Percentiles rank a stretch among this genome's conserved stretches.
Conservation (phyloP, 1,140 invertebrate genomes). For the Batillaria attramentaria region DNA sequence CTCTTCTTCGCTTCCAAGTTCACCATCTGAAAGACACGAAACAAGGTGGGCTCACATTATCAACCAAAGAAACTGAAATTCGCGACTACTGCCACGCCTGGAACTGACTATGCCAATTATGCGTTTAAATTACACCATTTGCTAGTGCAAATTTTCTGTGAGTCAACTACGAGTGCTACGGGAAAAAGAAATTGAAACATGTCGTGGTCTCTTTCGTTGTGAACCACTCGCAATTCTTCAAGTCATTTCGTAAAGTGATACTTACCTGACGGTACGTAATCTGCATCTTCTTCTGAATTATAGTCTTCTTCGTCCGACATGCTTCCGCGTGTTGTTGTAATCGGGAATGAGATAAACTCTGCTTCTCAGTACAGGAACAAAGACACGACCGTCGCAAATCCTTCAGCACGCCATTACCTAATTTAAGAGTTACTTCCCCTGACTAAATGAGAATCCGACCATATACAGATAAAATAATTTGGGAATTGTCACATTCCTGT, state of each 20-base stretch:
- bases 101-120: background rate
- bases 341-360: background rate
- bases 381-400: background rate
- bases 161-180: no score
- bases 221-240: background rate
- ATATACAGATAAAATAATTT: background rate
- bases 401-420: background rate
- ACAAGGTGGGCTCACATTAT: background rate
- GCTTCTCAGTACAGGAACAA: background rate
- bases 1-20: constrained; percentile 64
- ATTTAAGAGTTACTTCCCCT: background rate
- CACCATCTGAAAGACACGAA: constrained; percentile 47
- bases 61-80: background rate
- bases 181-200: no score
- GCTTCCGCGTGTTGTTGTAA: background rate
- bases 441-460: background rate
- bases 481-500: no score
- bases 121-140: background rate
- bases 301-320: constrained; percentile 62
- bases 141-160: no score
- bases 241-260: background rate
- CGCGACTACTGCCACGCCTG: background rate
- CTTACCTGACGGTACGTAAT: constrained; percentile 55
- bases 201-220: background rate
- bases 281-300: constrained; percentile 52